A percentile compares a stretch with the other conserved stretches of the same genome.
phyloP scores from a whole-genome alignment of 2,797 vertebrate genomes.

The Lacerta bilineata region DNA sequence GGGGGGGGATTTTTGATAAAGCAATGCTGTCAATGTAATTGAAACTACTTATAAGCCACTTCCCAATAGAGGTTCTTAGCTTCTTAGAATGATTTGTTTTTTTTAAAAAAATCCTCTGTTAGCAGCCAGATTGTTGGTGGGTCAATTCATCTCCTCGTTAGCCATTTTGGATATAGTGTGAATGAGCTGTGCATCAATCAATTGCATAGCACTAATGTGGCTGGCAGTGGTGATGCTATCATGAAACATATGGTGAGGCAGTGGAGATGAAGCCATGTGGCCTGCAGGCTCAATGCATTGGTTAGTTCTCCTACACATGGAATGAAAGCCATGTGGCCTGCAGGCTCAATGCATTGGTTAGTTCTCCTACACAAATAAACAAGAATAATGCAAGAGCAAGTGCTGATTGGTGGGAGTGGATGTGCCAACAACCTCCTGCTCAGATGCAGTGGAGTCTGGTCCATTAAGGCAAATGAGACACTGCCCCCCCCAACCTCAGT shows the following conservation, averaged over 20 bases:
- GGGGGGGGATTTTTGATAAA: neutral
- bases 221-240: neutral
- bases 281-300: neutral
- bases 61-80: neutral
- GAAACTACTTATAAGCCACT: slow-evolving; percentile 28
- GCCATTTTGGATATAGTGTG: neutral
- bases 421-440: neutral
- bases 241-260: neutral
- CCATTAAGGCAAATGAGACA: too few species aligned
- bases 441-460: too few species aligned
- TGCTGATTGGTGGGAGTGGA: neutral
- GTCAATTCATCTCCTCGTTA: slow-evolving; percentile 21
- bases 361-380: too few species aligned
- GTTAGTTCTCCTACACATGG: too few species aligned
- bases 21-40: slow-evolving; percentile 25
- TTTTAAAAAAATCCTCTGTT: neutral
- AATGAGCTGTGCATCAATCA: too few species aligned
- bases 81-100: slow-evolving; percentile 1
- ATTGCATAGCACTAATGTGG: neutral
- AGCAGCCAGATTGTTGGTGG: neutral
- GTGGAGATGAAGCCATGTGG: neutral
- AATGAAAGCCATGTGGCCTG: too few species aligned
- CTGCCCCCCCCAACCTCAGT: too few species aligned
- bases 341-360: neutral
- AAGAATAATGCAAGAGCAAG: neutral